Base-by-base conservation (phyloP, 2,888 invertebrate genomes). In the Heliconius charithonia region DNA sequence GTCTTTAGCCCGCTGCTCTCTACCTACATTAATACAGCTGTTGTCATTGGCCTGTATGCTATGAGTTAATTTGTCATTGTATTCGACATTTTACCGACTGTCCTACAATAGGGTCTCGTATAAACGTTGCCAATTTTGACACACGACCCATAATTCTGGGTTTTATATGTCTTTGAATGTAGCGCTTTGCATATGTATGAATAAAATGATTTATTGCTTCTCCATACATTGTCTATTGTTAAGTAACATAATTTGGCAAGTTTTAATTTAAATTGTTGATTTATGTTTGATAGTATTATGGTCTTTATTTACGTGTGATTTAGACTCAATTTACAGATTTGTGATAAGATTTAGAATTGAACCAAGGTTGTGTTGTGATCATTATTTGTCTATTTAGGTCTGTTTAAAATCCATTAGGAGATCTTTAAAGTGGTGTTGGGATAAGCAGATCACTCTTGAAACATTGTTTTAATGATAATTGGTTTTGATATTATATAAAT, bases 151-250 rank as follows among this genome's bases (percentile, higher is more conserved):
- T 79, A n/a, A 75, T 41, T 7, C 45, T 77, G 77, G 71, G 62
- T 79, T 56, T 72, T 72, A 76, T 72, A 86, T 87, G 86, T 19
- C 56, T 67, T 66, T 59, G 73, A 27, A 27, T 41, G 29, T 69
- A 25, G 22, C 22, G 29, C 32, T 70, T 51, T 41, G 66, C 67
- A 67, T 66, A 37, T 73, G 32, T 41, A 67, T 41, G 70, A 74
- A 59, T 75, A 70, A 71, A 74, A 89, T 88, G 89, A 89, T 86
- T 91, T 89, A 90, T 86, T 87, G 84, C 87, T 82, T 82, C 84
- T 86, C 85, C 86, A 91, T 90, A 86, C 85, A 79, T 45, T 81
- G 84, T 81, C 81, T 82, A 62, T 63, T 71, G 56, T 62, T 56
- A 76, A 41, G 63, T 76, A 74, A 78, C 32, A 29, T 59, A 66